Evolutionary conservation across 2,113 vertebrate genomes (phyloP).

Genomic region (Apodemus speciosus): DNA sequence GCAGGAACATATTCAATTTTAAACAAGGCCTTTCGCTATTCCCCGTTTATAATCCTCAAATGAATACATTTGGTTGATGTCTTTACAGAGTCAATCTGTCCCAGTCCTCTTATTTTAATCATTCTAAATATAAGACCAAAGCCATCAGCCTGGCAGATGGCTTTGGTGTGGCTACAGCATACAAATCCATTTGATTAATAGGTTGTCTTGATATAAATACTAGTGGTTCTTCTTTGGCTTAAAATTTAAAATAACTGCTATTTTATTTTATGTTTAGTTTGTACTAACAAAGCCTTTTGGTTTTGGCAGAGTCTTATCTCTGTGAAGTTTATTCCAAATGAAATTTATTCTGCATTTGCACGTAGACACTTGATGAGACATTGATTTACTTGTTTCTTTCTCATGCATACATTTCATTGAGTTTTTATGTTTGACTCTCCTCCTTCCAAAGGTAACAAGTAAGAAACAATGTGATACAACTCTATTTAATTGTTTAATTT

Average conservation of each 20-base stretch:
- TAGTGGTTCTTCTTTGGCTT: not conserved
- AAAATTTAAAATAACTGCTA: not conserved
- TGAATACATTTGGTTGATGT: conserved; percentile 17
- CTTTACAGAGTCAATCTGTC: conserved; percentile 49
- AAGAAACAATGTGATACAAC: not conserved
- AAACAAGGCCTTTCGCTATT: not conserved
- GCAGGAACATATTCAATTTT: not conserved
- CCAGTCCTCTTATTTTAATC: conserved; percentile 32
- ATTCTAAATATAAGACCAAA: conserved; percentile 45
- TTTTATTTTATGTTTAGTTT: not conserved
- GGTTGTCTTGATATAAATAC: not conserved
- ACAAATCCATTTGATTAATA: conserved; percentile 1
- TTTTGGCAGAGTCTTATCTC: not conserved
- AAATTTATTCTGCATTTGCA: not conserved
- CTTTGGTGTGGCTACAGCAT: not conserved
- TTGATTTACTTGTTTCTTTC: not conserved
- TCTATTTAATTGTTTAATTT: not conserved
- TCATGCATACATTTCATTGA: not conserved
- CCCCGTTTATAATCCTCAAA: not conserved
- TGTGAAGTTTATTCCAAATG: not conserved
- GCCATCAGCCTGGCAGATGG: conserved; percentile 29
- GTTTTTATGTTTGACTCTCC: not conserved
- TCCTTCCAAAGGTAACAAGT: not conserved
- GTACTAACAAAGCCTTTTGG: not conserved
- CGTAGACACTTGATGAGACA: not conserved